Evolutionary conservation across 2,113 vertebrate species (phyloP), one percentile per base, ranked within the genome.

Genomic region (Sminthopsis crassicaudata): DNA sequence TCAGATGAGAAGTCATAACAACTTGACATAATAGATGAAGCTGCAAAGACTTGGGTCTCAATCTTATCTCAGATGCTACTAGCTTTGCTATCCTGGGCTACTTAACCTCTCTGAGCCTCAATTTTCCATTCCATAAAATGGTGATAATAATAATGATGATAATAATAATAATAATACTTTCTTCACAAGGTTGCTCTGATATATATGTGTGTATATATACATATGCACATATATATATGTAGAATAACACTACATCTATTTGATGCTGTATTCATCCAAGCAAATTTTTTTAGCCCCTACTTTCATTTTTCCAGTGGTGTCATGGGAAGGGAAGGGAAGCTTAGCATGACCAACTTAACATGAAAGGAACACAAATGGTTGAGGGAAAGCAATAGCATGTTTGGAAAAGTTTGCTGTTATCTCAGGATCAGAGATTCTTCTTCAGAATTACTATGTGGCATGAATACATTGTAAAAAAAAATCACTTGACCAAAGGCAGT

Each of bases 1-100:
- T 90, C 42, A 95, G 94, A 92, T 89, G 91, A 57, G 24, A 19
- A 93, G 16, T 84, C 67, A 84, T 7, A 42, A 84, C 19, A 76
- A 30, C 27, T 12, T 67, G 60, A 12, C 30, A 67, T 67, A 67
- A 19, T n/a, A n/a, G 67, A n/a, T 42, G 46, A 96, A 67, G 30
- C 25, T 76, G 91, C 16, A 12, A 36, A n/a, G 1, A 94, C 42
- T 30, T 8, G 46, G n/a, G 36, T 88, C 46, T 55, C 53, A 16
- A 7, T 89, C 25, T 60, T 46, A 46, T 42, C 24, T 67, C n/a
- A 8, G 1, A 8, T 2, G 48, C 48, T 42, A 4, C 14, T 92
- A 60, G 12, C 46, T 92, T 36, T 46, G 27, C 25, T 11, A 30
- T 16, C 8, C 24, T 8, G 7, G 30, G 26, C 46, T 9, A 42